Percentiles rank a stretch among this genome's conserved stretches.
These are phyloP conservation scores for Glaucidium brasilianum DNA, from an alignment of 2,113 vertebrate species.

Conservation along the genomic window DNA sequence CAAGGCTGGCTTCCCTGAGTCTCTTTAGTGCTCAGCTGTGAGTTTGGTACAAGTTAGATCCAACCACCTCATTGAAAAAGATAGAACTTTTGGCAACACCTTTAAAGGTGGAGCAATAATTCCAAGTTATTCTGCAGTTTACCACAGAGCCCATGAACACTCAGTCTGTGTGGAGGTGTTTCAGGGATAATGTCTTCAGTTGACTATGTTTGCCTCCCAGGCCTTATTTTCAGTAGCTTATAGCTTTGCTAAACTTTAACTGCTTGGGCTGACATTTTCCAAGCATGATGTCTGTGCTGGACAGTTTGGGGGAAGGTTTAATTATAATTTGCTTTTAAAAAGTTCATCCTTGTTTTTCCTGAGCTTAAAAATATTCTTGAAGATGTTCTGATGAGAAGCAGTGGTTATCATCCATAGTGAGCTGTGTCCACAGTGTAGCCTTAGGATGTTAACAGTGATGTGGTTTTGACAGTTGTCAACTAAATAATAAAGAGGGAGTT, in stretches of 20 bases:
- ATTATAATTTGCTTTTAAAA: neutral
- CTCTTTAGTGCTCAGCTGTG: neutral
- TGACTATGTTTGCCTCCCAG: neutral
- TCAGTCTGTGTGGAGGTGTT: fast-evolving
- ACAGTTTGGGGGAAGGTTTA: neutral
- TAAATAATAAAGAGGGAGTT: neutral
- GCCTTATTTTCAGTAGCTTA: neutral
- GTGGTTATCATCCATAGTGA: neutral
- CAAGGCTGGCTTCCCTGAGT: neutral
- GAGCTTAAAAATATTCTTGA: neutral
- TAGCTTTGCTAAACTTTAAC: neutral
- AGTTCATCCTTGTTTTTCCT: neutral
- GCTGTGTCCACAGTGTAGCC: neutral
- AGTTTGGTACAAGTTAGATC: neutral
- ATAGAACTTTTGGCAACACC: neutral
- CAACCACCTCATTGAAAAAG: neutral
- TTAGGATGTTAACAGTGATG: neutral
- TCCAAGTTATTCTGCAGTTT: neutral
- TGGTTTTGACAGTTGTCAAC: neutral
- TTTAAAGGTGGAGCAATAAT: neutral
- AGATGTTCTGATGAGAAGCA: neutral
- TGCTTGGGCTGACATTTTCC: neutral
- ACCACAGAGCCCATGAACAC: neutral
- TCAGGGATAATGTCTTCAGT: neutral
- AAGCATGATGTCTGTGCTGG: neutral